Conservation (phyloP, 2,797 vertebrate species). For the Enteromius afrohamiltoni region DNA sequence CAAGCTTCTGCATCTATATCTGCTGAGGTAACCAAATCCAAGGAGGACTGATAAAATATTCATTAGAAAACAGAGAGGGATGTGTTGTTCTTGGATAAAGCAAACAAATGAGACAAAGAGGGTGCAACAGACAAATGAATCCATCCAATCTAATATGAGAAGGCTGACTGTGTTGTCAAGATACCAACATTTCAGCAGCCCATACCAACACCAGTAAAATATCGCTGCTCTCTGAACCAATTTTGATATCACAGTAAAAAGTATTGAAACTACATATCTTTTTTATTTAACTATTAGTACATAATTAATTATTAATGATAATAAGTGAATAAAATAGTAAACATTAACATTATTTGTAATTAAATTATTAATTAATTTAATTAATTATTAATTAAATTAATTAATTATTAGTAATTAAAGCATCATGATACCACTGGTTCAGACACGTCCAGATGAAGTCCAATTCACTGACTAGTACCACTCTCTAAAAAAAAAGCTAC, state of each 20-base stretch:
- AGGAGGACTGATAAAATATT: constrained; percentile 54
- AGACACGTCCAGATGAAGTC: not conserved
- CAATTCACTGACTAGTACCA: not conserved
- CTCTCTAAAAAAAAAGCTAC: not conserved
- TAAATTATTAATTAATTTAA: no score
- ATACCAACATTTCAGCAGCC: not conserved
- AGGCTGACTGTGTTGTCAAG: constrained; percentile 6
- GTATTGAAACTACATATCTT: not conserved
- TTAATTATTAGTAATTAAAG: no score
- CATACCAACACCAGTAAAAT: not conserved
- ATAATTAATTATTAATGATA: not conserved
- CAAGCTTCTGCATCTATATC: constrained; percentile 38
- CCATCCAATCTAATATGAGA: constrained; percentile 3
- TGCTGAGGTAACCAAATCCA: constrained; percentile 50
- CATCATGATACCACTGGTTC: constrained; percentile 4
- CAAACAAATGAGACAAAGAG: constrained; percentile 18
- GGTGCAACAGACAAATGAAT: not conserved
- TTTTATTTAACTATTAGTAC: not conserved
- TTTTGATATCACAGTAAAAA: not conserved
- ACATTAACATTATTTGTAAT: not conserved
- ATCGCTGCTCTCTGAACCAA: not conserved
- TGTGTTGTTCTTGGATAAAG: constrained; percentile 39
- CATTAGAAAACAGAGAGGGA: constrained; percentile 49
- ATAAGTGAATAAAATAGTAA: not conserved
- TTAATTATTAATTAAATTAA: no score